Percentiles rank a stretch among this genome's conserved stretches.
Conservation (phyloP, 2,888 invertebrate genomes). For the Oeneis ivallda region DNA sequence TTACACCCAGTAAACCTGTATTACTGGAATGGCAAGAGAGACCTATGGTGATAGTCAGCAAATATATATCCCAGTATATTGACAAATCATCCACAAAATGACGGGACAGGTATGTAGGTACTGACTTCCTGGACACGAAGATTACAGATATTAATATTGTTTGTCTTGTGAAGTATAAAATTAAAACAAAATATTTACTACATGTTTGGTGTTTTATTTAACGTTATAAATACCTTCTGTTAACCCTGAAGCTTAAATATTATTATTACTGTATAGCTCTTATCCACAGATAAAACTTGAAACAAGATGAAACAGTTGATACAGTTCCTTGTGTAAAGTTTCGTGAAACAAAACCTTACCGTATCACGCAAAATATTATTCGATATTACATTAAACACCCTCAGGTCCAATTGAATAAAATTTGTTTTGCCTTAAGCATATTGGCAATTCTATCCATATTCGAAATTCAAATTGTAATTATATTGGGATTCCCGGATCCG, state of each 20-base stretch:
- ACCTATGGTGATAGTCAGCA: slow-evolving; percentile 84
- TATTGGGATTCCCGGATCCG: neutral
- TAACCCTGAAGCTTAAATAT: too few species aligned
- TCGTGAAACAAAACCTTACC: neutral
- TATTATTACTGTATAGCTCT: neutral
- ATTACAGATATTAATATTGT: too few species aligned
- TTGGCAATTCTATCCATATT: neutral
- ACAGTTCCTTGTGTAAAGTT: neutral
- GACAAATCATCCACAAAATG: slow-evolving; percentile 33
- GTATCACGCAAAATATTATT: neutral
- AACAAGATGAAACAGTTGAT: neutral
- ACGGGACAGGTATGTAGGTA: too few species aligned
- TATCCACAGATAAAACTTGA: neutral
- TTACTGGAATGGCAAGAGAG: slow-evolving; percentile 84
- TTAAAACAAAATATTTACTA: neutral
- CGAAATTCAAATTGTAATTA: slow-evolving; percentile 1
- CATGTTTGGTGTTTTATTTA: neutral
- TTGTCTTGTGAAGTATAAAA: too few species aligned
- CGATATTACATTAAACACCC: neutral
- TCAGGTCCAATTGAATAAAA: neutral
- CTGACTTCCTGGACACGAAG: too few species aligned
- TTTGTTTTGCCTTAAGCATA: neutral
- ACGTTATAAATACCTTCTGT: neutral
- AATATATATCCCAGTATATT: slow-evolving; percentile 80
- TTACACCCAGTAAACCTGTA: slow-evolving; percentile 79